A percentile compares a stretch with the other conserved stretches of the same genome.
Conservation (phyloP, 1,140 invertebrate species). For the Helicoverpa zea region DNA sequence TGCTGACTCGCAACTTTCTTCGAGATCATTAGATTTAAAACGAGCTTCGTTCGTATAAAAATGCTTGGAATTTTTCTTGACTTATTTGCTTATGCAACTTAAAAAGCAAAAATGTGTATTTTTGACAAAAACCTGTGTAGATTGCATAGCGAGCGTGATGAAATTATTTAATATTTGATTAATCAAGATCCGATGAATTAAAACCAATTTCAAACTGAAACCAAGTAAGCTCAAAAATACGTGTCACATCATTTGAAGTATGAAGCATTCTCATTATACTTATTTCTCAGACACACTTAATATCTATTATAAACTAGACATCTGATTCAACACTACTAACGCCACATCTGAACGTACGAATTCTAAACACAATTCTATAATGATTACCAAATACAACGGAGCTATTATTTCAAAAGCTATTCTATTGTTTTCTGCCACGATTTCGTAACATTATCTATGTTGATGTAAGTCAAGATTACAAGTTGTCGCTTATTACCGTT, state of each 20-base stretch:
- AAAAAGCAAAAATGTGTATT: too few species aligned
- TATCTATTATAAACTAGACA: too few species aligned
- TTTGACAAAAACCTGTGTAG: too few species aligned
- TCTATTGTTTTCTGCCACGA: constrained; percentile 51
- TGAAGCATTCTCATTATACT: too few species aligned
- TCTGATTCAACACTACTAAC: neutral
- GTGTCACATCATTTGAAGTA: too few species aligned
- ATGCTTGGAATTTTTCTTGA: neutral
- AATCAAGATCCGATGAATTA: too few species aligned
- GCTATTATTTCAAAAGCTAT: constrained; percentile 39
- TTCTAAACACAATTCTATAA: constrained; percentile 21
- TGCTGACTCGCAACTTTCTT: constrained; percentile 60
- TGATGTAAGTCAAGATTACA: constrained; percentile 46
- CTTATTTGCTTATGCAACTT: too few species aligned
- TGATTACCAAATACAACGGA: constrained; percentile 41
- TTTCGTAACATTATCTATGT: constrained; percentile 47
- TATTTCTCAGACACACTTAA: too few species aligned
- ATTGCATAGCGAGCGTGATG: too few species aligned
- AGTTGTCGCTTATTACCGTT: constrained; percentile 48
- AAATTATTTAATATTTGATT: too few species aligned
- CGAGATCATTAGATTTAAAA: constrained; percentile 59
- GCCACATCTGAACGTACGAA: constrained; percentile 13
- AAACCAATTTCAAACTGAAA: too few species aligned
- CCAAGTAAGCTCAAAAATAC: too few species aligned
- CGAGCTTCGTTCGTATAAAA: constrained; percentile 58